Conservation (phyloP, 1,140 invertebrate genomes). For the Rhyacophila brunnea region DNA sequence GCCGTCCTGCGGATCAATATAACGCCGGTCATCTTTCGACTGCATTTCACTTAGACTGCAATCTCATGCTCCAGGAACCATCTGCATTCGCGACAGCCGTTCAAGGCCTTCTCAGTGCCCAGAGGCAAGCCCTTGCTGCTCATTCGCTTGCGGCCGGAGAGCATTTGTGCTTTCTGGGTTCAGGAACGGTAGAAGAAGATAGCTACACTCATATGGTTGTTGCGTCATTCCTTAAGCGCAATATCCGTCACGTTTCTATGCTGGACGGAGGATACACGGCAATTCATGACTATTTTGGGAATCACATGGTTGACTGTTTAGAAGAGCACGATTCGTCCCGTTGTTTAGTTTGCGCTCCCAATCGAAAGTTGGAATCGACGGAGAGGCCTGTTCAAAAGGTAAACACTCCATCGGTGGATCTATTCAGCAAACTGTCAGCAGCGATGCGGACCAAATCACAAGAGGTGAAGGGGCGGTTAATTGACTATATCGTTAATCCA, state of each 20-base stretch:
- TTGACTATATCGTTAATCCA: conserved; percentile 92
- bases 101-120: conserved; percentile 86
- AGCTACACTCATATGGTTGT: conserved; percentile 98
- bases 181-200: conserved; percentile 92
- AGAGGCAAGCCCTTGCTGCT: conserved; percentile 84
- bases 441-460: conserved; percentile 88
- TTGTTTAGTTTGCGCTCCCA: conserved; percentile 78
- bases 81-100: conserved; percentile 92
- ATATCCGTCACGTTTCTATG: conserved; percentile 89
- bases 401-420: conserved; percentile 58
- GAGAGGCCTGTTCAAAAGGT: conserved; percentile 40
- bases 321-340: conserved; percentile 76
- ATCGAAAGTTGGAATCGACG: conserved; percentile 51
- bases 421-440: conserved; percentile 75
- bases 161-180: conserved; percentile 96
- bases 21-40: conserved; percentile 95
- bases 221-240: conserved; percentile 93
- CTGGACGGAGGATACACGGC: conserved; percentile 90
- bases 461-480: conserved; percentile 88
- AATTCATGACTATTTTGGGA: conserved; percentile 81
- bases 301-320: conserved; percentile 74
- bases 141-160: conserved; percentile 90
- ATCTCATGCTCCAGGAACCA: conserved; percentile 95
- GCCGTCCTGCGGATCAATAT: conserved; percentile 93
- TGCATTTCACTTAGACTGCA: conserved; percentile 97